Evolutionary conservation across 2,113 vertebrate species (phyloP), one percentile per base, ranked within the genome.

Genomic region (Stigmatopora nigra): DNA sequence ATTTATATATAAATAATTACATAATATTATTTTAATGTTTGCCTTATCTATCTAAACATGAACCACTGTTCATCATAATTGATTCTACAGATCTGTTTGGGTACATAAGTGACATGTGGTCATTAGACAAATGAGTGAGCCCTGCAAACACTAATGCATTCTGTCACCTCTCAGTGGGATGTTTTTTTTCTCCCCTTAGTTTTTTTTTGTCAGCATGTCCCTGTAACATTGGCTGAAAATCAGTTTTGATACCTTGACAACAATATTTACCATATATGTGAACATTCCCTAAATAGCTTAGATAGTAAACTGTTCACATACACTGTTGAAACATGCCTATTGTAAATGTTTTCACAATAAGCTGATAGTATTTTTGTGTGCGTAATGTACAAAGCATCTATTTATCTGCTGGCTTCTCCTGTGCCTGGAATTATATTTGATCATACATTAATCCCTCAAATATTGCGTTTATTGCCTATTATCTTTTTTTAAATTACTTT

Each of bases 101-200:
- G 13, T 15, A 7, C 55, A 63, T 8, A 64, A 70, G 53, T 67
- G 69, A 69, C 84, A 87, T 75, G 82, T 38, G 80, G 86, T 44
- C 58, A 70, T 22, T 82, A 62, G 79, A 75, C 53, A 66, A 82
- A 48, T 84, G 84, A 77, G 52, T 83, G 82, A 81, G 59, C 66
- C 14, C 59, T 74, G 15, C 67, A 81, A 70, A 71, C 45, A 69
- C 53, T 76, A 53, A 66, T 51, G 46, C 78, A 65, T 78, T 80
- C 65, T 71, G 73, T 73, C 77, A 36, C 62, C 22, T 72, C 75
- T 36, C 78, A 75, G 78, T 71, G 60, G 66, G 82, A 57, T 10
- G 36, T 56, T 46, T 20, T 48, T 46, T 58, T 76, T 51, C 10
- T n/a, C 17, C 19, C 77, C 52, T 0, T n/a, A 63, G 46, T 22